Evolutionary conservation across 2,888 invertebrate genomes (phyloP), one percentile per base, ranked within the genome.

Genomic region (Chalcosyrphus nemorum): DNA sequence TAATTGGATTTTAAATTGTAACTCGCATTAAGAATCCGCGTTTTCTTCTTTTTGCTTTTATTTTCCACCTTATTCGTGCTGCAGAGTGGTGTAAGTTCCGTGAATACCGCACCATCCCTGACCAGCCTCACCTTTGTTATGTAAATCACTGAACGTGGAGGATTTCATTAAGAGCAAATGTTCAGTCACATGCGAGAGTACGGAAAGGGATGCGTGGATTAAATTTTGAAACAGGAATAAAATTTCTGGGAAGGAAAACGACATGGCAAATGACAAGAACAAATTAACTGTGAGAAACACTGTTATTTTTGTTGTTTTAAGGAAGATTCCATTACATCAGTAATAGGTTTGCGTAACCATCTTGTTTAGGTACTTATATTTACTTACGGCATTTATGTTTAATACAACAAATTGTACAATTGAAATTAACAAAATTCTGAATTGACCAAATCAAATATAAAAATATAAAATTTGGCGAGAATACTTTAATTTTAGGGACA

Each of bases 1-100:
- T 84, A 84, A 84, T 84, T 84, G 84, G 84, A 84, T 84, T 84
- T 84, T 75, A 84, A 84, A 75, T 71, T 84, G 84, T 84, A 84
- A 75, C 84, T 74, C 80, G 80, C 84, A 84, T 84, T 84, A 84
- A 70, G 80, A 84, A 84, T 80, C 74, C 72, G 24, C 66, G 71
- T 35, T 72, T 61, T 29, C 24, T 57, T 50, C 45, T 61, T 38
- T 41, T 52, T n/a, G n/a, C n/a, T 41, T 24, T 84, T 54, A 57
- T 59, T 57, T 54, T 52, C 35, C 56, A 29, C 63, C 45, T 68
- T 66, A 41, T 41, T 66, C 45, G 35, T 15, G 17, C 9, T 43
- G 6, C 24, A 7, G 21, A 13, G 24, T 29, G 9, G 29, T 47
- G 56, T 41, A 43, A 45, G 47, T 63, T 81, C 52, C 13, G 29